Percentiles rank a stretch among this genome's conserved stretches.
These are phyloP conservation scores for Alectoris magna DNA, from an alignment of 2,797 vertebrate genomes.

Conservation along the genomic window DNA sequence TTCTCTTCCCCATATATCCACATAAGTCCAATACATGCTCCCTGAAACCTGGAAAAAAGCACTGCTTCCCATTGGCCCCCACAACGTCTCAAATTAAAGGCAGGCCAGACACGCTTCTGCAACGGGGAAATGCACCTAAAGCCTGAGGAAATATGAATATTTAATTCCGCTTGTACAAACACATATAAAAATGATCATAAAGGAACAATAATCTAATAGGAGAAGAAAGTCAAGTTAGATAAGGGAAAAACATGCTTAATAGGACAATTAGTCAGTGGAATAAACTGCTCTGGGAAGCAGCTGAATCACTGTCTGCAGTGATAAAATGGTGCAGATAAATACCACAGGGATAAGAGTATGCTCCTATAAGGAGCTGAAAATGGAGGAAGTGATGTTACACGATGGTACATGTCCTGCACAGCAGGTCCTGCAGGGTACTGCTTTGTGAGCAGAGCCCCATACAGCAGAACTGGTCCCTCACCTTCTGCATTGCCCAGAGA, in stretches of 20 bases:
- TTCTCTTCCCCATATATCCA: neutral
- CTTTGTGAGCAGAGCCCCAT: neutral
- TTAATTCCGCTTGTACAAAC: constrained; percentile 56
- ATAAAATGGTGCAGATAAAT: neutral
- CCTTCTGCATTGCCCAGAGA: neutral
- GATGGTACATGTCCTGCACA: fast-evolving
- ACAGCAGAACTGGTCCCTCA: neutral
- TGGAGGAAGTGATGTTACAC: neutral
- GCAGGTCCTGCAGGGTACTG: neutral
- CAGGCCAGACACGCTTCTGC: neutral
- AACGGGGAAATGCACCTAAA: constrained; percentile 43
- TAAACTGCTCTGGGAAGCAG: constrained; percentile 23
- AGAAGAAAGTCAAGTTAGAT: constrained; percentile 52
- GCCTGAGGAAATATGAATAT: constrained; percentile 46
- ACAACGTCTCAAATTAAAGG: neutral
- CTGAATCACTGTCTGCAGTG: neutral
- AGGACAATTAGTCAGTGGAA: constrained; percentile 54
- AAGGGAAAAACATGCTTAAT: constrained; percentile 55
- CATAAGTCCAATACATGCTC: neutral
- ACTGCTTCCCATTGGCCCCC: neutral
- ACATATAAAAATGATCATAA: constrained; percentile 46
- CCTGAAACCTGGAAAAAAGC: neutral
- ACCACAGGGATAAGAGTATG: neutral
- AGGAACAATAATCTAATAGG: constrained; percentile 38
- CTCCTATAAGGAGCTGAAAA: neutral